Evolutionary conservation across 2,888 invertebrate genomes (phyloP).

Genomic region (Caenorhabditis doughertyi): DNA sequence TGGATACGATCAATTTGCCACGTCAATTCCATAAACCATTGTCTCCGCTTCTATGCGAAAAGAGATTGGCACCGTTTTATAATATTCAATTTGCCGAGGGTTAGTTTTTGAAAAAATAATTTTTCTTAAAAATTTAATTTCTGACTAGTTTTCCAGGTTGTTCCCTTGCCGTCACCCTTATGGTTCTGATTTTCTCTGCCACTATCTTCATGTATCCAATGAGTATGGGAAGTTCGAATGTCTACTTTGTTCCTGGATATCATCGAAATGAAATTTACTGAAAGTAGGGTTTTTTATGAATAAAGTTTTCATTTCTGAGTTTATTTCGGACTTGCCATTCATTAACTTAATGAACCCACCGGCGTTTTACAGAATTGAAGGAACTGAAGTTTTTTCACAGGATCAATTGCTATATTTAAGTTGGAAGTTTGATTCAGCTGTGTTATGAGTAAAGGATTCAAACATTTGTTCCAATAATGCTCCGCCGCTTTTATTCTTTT

Average conservation of each 20-base stretch:
- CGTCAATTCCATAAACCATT: slow-evolving; percentile 30
- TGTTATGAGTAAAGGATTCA: too few relatives aligned
- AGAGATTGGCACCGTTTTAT: slow-evolving; percentile 23
- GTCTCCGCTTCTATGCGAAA: slow-evolving; percentile 37
- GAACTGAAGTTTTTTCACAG: too few relatives aligned
- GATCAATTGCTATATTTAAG: too few relatives aligned
- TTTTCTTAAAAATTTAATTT: not conserved
- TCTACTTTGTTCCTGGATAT: slow-evolving; percentile 51
- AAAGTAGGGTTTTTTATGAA: not conserved
- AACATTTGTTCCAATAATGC: too few relatives aligned
- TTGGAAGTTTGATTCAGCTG: too few relatives aligned
- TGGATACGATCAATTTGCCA: slow-evolving; percentile 46
- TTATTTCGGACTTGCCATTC: too few relatives aligned
- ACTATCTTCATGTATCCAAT: slow-evolving; percentile 25
- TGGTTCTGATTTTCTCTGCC: not conserved
- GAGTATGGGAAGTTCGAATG: slow-evolving; percentile 38
- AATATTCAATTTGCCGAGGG: slow-evolving; percentile 34
- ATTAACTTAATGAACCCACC: too few relatives aligned
- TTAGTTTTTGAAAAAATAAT: not conserved
- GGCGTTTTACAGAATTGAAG: too few relatives aligned
- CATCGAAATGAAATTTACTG: not conserved
- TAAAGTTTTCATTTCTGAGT: too few relatives aligned
- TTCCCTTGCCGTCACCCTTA: not conserved
- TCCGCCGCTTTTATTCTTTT: too few relatives aligned
- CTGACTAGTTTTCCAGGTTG: slow-evolving; percentile 7